Base-by-base conservation (phyloP, 2,888 invertebrate species). In the Athetis lepigone region DNA sequence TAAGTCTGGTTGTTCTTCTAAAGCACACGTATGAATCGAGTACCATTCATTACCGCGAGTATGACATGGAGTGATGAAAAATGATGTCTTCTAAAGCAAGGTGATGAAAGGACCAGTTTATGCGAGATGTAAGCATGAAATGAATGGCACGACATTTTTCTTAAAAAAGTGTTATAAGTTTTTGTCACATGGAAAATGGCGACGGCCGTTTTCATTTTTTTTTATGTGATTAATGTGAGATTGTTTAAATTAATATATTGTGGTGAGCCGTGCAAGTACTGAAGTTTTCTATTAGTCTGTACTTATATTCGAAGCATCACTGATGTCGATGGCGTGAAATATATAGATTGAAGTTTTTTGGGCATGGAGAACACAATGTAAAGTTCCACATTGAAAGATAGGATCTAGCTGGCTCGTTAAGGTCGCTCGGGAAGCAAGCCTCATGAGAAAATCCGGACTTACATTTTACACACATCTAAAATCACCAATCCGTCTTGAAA, bases 31-130 rank as follows among this genome's bases (percentile, higher is more conserved):
- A 40, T 72, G 67, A 74, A 74, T 79, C 68, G 70, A 76, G 80
- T 70, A 79, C 76, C 83, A 81, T 88, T 86, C 84, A 82, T 85
- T 84, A 85, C 82, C 74, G 75, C 47, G 75, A 33, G 33, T 33
- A 70, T 82, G 87, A 84, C 83, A 74, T 64, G 61, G 77, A 25
- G 18, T 72, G 80, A 82, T 88, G 88, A 88, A 84, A 87, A 88
- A 88, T 87, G 88, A 88, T 86, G 85, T 83, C 80, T 83, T 59
- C 61, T 40, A 72, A 80, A 79, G 81, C 80, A 78, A 78, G 78
- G 72, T 77, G 79, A 77, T 84, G 82, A 82, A 84, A 82, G 74
- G 80, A 66, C 60, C 54, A 68, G 62, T 69, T 67, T 73, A 79
- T 74, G 76, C 57, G 55, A 60, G 60, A 73, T 60, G 65, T 73